phyloP scores from a whole-genome alignment of 2,888 invertebrate genomes.

The Psylliodes chrysocephalus region DNA sequence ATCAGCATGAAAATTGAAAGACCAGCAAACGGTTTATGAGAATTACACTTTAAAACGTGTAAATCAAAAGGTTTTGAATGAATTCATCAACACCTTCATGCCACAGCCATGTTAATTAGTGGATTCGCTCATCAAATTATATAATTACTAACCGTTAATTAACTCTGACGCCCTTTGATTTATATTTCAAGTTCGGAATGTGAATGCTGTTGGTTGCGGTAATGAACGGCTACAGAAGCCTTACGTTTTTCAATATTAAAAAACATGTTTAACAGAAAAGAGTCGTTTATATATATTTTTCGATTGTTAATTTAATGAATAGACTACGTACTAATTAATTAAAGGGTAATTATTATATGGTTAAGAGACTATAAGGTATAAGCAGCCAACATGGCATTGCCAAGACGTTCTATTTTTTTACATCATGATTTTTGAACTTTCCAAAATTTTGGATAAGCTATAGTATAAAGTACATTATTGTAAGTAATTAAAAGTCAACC shows the following conservation, averaged over 20 bases:
- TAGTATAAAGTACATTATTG: too few relatives aligned
- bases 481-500: too few relatives aligned
- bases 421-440: too few relatives aligned
- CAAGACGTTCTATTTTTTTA: too few relatives aligned
- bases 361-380: too few relatives aligned
- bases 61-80: slow-evolving; percentile 43
- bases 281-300: too few relatives aligned
- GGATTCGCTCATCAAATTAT: slow-evolving; percentile 43
- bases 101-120: slow-evolving; percentile 43
- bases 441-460: too few relatives aligned
- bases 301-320: too few relatives aligned
- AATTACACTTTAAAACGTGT: slow-evolving; percentile 42
- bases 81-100: slow-evolving; percentile 43
- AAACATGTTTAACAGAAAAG: too few relatives aligned
- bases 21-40: slow-evolving; percentile 34
- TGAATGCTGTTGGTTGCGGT: slow-evolving; percentile 16
- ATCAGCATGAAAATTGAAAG: slow-evolving; percentile 23
- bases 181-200: slow-evolving; percentile 37
- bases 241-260: slow-evolving; percentile 12
- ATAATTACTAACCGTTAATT: slow-evolving; percentile 47
- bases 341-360: too few relatives aligned
- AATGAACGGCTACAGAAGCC: slow-evolving; percentile 16
- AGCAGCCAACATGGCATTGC: too few relatives aligned
- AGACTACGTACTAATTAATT: too few relatives aligned
- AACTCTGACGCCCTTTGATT: slow-evolving; percentile 39